Evolutionary conservation across 2,113 vertebrate genomes (phyloP), one percentile per base, ranked within the genome.

Genomic region (Carassius auratus): DNA sequence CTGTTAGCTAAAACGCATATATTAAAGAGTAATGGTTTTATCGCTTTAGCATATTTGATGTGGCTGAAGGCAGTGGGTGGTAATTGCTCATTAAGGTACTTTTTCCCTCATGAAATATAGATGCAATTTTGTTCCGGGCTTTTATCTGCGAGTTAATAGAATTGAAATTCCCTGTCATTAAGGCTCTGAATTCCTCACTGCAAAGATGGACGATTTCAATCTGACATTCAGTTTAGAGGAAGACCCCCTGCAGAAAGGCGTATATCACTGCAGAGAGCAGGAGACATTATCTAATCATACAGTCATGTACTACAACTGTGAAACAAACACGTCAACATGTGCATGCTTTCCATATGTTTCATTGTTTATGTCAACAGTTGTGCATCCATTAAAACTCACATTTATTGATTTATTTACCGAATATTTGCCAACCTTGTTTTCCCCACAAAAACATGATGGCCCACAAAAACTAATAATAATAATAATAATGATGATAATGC

Each of bases 151-250:
- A 61, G 23, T 48, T 61, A 86, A 75, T 48, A 78, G 23, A 61
- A 57, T 36, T 76, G 83, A 76, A 76, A 85, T 71, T 64, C 14
- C 21, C 36, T 38, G 23, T 82, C 78, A 38, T 85, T 71, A 83
- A 33, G 21, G 5, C 23, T 2, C 4, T 30, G 6, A 13, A 45
- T 59, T 81, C 79, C 83, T 59, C 68, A 59, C 7, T 15, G 10
- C 55, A 79, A 71, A 87, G 57, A 33, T 17, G 61, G 42, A 26
- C 10, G n/a, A 55, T 38, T 57, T 84, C 21, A 68, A 30, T 81
- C 78, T 74, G 5, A 10, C 42, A 19, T 69, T 10, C 5, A 10
- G 64, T 75, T 42, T 21, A 36, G 26, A 55, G 21, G 19, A 71
- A 50, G 15, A 38, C 14, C 0, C 74, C 68, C 69, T 59, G 57